Evolutionary conservation across 2,888 invertebrate genomes (phyloP).

Genomic region (Cataglyphis albicans): DNA sequence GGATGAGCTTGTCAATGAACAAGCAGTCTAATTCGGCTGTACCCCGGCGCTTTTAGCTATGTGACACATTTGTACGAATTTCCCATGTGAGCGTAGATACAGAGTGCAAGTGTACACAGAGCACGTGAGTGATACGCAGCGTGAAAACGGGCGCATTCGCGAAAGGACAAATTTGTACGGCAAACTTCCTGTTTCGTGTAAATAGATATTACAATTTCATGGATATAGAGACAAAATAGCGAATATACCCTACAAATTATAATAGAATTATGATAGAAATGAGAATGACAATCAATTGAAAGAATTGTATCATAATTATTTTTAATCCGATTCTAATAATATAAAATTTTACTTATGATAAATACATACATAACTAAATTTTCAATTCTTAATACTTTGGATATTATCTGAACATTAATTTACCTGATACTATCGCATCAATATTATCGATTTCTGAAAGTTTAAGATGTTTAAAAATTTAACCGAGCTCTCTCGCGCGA

Average conservation of each 20-base stretch:
- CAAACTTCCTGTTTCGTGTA: constrained; percentile 43
- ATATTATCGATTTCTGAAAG: not conserved
- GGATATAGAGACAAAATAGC: not conserved
- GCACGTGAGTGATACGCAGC: constrained; percentile 48
- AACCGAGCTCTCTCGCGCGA: not conserved
- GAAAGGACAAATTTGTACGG: constrained; percentile 49
- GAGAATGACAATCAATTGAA: constrained; percentile 6
- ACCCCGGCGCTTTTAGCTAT: constrained; percentile 52
- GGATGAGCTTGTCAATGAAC: constrained; percentile 55
- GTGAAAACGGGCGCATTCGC: constrained; percentile 50
- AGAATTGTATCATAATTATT: not conserved
- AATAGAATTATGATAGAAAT: constrained; percentile 29
- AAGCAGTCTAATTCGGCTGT: constrained; percentile 63
- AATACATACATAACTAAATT: not conserved
- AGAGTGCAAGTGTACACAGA: constrained; percentile 50
- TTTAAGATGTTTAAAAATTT: not conserved
- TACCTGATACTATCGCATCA: not conserved
- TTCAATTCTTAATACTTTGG: not conserved
- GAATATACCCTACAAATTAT: not conserved
- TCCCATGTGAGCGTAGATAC: constrained; percentile 61
- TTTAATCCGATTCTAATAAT: not conserved
- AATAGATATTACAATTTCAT: constrained; percentile 43
- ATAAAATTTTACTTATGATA: not conserved
- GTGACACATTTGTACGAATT: constrained; percentile 65
- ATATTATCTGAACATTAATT: not conserved